phyloP scores from a whole-genome alignment of 2,888 invertebrate genomes.

The Sipha maydis region DNA sequence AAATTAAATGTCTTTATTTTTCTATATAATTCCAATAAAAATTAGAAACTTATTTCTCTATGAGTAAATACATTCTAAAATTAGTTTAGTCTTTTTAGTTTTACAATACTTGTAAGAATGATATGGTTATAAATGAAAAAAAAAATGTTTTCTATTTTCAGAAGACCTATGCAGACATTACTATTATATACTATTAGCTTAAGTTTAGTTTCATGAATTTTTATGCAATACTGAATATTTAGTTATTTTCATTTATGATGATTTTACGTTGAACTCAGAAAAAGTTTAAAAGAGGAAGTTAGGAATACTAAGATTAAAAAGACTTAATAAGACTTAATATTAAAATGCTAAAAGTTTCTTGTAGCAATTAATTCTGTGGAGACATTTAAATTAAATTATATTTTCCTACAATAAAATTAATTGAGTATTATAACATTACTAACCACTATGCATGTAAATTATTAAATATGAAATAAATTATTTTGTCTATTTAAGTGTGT shows the following conservation, averaged over 20 bases:
- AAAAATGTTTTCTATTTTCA: background rate
- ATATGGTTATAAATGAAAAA: no score
- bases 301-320: constrained; percentile 43
- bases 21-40: no score
- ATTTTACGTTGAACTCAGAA: constrained; percentile 12
- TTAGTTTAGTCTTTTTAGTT: no score
- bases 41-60: no score
- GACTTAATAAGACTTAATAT: constrained; percentile 4
- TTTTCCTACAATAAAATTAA: background rate
- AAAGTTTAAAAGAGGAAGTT: constrained; percentile 28
- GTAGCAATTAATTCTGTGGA: constrained; percentile 1
- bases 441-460: background rate
- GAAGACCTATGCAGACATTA: background rate
- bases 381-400: constrained; percentile 42
- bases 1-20: no score
- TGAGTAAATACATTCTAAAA: no score
- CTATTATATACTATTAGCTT: background rate
- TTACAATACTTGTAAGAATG: no score
- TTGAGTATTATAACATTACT: background rate
- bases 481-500: background rate
- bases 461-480: background rate
- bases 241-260: constrained; percentile 21
- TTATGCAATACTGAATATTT: background rate
- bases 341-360: constrained; percentile 28
- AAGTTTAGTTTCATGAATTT: constrained; percentile 24